A percentile compares a stretch with the other conserved stretches of the same genome.
These are phyloP conservation scores for Hermetia illucens DNA, from an alignment of 1,140 invertebrate species.

Conservation along the genomic window DNA sequence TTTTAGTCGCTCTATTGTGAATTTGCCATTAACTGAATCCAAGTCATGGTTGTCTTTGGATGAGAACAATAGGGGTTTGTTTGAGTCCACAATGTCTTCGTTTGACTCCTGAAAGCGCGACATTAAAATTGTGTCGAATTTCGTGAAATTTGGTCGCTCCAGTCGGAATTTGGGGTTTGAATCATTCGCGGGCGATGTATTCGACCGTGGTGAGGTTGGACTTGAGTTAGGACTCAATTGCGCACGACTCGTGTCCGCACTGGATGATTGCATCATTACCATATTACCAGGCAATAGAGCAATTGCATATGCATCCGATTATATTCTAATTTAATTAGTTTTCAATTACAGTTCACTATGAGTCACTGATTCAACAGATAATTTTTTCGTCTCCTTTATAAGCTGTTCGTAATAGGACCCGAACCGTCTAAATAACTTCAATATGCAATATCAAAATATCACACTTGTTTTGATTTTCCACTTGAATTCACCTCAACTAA, in stretches of 20 bases:
- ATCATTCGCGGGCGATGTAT: conserved; percentile 16
- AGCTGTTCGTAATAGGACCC: no score
- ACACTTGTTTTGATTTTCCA: no score
- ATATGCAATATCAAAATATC: no score
- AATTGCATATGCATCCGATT: no score
- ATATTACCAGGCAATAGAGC: conserved; percentile 12
- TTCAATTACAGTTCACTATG: no score
- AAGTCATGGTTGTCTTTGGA: conserved; percentile 3
- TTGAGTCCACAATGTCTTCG: not conserved
- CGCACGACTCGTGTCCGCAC: conserved; percentile 12
- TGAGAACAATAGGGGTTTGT: not conserved
- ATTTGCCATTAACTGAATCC: conserved; percentile 18
- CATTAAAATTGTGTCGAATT: conserved; percentile 5
- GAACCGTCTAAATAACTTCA: no score
- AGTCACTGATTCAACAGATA: no score
- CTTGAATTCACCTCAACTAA: no score
- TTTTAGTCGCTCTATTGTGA: conserved; percentile 25
- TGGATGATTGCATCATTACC: conserved; percentile 28
- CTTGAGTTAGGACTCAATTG: conserved; percentile 27
- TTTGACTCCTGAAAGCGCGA: conserved; percentile 1
- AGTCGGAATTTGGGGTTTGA: conserved; percentile 1
- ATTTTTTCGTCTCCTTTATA: no score
- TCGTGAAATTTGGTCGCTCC: conserved; percentile 1
- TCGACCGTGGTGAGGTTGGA: conserved; percentile 26
- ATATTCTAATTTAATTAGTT: no score